Evolutionary conservation across 2,113 vertebrate genomes (phyloP), one percentile per base, ranked within the genome.

Genomic region (Macquaria australasica): DNA sequence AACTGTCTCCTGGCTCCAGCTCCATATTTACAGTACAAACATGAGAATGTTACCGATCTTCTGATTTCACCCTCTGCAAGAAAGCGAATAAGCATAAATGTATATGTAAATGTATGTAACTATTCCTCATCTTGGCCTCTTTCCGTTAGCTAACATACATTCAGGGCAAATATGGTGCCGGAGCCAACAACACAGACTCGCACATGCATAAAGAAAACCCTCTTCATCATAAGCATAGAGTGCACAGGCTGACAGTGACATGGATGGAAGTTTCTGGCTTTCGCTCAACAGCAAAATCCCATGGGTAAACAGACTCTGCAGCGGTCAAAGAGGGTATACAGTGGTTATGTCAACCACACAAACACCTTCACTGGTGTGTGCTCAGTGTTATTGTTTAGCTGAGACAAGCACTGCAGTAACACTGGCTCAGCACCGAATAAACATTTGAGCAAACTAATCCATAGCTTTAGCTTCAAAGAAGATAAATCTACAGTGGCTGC

Each of bases 381-480:
- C 50, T 78, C 41, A 5, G 31, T 37, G 62, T 71, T 73, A 51
- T 74, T 74, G 60, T 81, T 73, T 56, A 78, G 76, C 80, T 66
- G 74, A 85, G 71, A 70, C 28, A 20, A 86, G 75, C 85, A 51
- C 76, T 85, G 76, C 76, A 74, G 81, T 45, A 55, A 45, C 80
- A 74, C 28, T 56, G 74, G 63, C 88, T 64, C 62, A 16, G 62
- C 84, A 50, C 63, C 1, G 23, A 83, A 73, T 74, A 79, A 84
- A 86, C 71, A 86, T 86, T 85, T 70, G 58, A 58, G 59, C 37
- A 37, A 75, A 85, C 75, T 41, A 87, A 88, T 90, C 77, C 84
- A 85, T 78, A 82, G 43, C 68, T 74, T 45, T 15, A 58, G 37
- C 59, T 73, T 74, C 43, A 8, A 43, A 37, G 72, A 62, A 74